Evolutionary conservation across 2,797 vertebrate genomes (phyloP).

Genomic region (Scolopax bukidnonensis): DNA sequence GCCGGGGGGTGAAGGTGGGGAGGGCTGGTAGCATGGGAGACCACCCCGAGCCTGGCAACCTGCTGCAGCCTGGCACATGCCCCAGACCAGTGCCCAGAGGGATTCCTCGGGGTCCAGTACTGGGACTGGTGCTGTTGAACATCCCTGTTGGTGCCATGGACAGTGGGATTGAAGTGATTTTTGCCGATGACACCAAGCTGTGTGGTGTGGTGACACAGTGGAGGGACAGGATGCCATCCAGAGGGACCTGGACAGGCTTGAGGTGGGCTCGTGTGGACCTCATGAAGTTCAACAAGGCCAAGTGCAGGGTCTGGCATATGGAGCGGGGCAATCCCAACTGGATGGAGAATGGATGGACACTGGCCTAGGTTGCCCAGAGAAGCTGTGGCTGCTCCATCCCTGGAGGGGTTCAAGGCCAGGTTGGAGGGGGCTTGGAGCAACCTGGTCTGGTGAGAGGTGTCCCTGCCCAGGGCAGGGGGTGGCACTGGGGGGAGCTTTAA

Average conservation of each 20-base stretch:
- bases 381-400: no score
- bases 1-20: neutral
- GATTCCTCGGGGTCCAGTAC: no score
- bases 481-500: neutral
- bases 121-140: neutral
- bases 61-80: neutral
- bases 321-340: no score
- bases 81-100: neutral
- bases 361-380: no score
- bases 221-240: neutral
- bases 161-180: neutral
- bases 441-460: neutral
- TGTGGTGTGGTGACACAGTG: neutral
- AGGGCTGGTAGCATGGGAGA: no score
- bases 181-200: neutral
- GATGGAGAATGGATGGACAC: no score
- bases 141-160: neutral
- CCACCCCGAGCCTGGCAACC: fast-evolving
- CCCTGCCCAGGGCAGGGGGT: neutral
- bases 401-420: no score
- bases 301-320: no score
- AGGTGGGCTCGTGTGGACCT: no score
- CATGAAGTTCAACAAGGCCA: no score
- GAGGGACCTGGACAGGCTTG: no score
- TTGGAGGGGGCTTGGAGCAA: no score